Conservation (phyloP, 2,797 vertebrate species). For the Poecile montanus region DNA sequence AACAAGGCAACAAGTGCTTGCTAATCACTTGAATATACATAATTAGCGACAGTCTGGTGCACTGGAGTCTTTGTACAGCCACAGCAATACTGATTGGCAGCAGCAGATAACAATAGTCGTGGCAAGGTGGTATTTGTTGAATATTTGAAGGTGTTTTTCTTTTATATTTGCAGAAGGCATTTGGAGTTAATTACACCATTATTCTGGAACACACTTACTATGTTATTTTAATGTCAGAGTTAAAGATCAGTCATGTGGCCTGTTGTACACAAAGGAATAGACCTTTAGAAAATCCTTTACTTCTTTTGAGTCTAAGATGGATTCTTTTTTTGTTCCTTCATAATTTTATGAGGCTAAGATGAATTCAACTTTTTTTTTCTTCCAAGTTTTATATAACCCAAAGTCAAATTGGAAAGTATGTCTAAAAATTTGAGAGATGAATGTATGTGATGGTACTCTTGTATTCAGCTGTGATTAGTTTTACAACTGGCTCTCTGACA, state of each 20-base stretch:
- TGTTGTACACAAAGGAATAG: neutral
- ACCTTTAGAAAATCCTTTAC: neutral
- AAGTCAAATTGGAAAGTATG: neutral
- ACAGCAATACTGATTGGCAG: conserved; percentile 75
- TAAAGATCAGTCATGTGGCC: conserved; percentile 20
- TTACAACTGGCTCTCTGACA: neutral
- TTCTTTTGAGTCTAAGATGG: neutral
- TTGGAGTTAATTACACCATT: conserved; percentile 53
- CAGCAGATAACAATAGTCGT: conserved; percentile 67
- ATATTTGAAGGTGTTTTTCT: conserved; percentile 66
- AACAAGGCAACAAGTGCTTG: conserved; percentile 83
- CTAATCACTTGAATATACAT: conserved; percentile 83
- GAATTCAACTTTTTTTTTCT: neutral
- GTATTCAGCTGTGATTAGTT: neutral
- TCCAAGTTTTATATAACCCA: neutral
- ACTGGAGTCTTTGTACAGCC: conserved; percentile 75
- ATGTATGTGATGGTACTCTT: neutral
- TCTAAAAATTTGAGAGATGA: neutral
- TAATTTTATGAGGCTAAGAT: neutral
- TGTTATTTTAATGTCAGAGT: conserved; percentile 35
- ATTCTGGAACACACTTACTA: neutral
- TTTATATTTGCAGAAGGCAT: conserved; percentile 59
- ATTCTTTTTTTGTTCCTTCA: neutral
- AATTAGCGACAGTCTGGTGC: conserved; percentile 82
- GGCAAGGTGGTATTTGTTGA: conserved; percentile 64